A percentile compares a stretch with the other conserved stretches of the same genome.
These are phyloP conservation scores for Meganola albula DNA, from an alignment of 2,888 invertebrate genomes.

Conservation along the genomic window DNA sequence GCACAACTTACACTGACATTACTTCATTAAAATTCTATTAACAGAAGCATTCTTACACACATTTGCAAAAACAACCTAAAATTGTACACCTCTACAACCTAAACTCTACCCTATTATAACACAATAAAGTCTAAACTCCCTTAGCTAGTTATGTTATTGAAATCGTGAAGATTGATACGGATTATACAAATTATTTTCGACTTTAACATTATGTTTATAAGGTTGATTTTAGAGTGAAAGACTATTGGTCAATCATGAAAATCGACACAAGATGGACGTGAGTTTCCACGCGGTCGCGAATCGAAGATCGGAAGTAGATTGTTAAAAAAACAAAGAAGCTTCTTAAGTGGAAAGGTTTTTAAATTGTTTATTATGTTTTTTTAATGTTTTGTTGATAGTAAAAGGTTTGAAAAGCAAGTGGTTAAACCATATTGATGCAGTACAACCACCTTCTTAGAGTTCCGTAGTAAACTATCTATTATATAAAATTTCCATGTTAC, in stretches of 20 bases:
- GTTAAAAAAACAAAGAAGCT: conserved; percentile 32
- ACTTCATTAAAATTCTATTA: conserved; percentile 78
- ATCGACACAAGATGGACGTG: conserved; percentile 45
- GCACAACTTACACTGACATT: conserved; percentile 71
- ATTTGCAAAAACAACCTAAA: conserved; percentile 21
- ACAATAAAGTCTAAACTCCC: conserved; percentile 13
- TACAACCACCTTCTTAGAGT: too few relatives aligned
- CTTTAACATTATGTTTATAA: conserved; percentile 12
- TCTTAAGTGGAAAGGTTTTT: conserved; percentile 32
- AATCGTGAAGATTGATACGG: not conserved
- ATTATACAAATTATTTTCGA: conserved; percentile 12
- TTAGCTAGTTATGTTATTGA: conserved; percentile 2
- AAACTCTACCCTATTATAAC: conserved; percentile 2
- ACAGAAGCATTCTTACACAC: conserved; percentile 70
- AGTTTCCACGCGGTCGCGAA: conserved; percentile 49
- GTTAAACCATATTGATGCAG: conserved; percentile 5
- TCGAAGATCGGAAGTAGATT: conserved; percentile 59
- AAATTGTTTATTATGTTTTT: conserved; percentile 27
- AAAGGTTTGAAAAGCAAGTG: conserved; percentile 18
- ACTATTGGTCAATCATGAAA: conserved; percentile 38
- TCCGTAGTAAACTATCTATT: too few relatives aligned
- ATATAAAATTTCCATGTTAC: too few relatives aligned
- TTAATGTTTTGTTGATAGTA: conserved; percentile 12
- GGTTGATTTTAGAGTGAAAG: conserved; percentile 26
- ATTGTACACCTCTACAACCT: conserved; percentile 21